Percentiles rank a stretch among this genome's conserved stretches.
Evolutionary conservation across 2,888 invertebrate species (phyloP).

Genomic region (Drosophila birchii): DNA sequence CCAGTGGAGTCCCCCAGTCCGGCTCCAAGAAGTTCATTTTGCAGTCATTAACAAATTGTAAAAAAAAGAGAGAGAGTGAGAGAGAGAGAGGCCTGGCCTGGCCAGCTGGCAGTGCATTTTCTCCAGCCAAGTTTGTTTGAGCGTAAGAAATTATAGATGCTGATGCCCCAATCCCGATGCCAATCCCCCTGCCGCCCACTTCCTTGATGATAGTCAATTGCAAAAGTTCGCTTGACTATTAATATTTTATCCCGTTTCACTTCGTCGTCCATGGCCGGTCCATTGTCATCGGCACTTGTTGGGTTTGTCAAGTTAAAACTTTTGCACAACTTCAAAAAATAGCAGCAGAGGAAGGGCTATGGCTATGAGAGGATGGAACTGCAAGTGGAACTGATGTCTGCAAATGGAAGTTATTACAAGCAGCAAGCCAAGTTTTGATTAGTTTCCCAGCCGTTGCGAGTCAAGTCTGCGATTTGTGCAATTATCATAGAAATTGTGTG

Average conservation of each 20-base stretch:
- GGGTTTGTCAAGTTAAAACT: conserved; percentile 51
- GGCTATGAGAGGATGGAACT: conserved; percentile 7
- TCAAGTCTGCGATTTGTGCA: conserved; percentile 40
- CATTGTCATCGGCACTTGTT: conserved; percentile 73
- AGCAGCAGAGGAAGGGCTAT: conserved; percentile 12
- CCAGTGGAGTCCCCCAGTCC: background rate
- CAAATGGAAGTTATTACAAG: conserved; percentile 51
- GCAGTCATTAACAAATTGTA: conserved; percentile 78
- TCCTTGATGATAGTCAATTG: conserved; percentile 73
- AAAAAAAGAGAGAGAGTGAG: conserved; percentile 24
- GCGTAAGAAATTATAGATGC: conserved; percentile 71
- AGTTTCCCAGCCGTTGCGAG: conserved; percentile 40
- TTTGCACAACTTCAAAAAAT: conserved; percentile 48
- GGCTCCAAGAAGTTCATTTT: conserved; percentile 67
- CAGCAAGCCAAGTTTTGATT: conserved; percentile 52
- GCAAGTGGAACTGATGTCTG: conserved; percentile 42
- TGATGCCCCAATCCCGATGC: conserved; percentile 40
- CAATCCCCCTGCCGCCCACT: conserved; percentile 28
- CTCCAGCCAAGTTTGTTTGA: conserved; percentile 67
- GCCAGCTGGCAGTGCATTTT: conserved; percentile 48
- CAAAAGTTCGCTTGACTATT: conserved; percentile 71
- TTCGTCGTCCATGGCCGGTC: conserved; percentile 47
- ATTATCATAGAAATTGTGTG: conserved; percentile 44
- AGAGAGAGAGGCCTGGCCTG: background rate
- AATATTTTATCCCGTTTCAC: conserved; percentile 77